Evolutionary conservation across 2,888 invertebrate genomes (phyloP).

Genomic region (Cactoblastis cactorum): DNA sequence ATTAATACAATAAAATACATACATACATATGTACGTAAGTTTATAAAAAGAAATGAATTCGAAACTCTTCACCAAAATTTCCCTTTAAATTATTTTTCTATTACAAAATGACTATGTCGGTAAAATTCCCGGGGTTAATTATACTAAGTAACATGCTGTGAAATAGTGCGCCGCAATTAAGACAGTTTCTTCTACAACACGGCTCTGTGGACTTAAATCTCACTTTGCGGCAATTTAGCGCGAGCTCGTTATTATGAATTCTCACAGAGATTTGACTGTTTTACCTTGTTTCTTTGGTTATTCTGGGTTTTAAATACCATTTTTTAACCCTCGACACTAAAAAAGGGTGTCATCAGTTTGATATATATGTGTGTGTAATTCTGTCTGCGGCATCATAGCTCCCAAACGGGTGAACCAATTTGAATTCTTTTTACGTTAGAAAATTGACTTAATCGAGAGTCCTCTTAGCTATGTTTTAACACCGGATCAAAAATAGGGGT

Average conservation of each 20-base stretch:
- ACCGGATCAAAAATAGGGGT: too few species aligned
- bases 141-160: constrained; percentile 45
- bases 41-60: too few species aligned
- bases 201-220: constrained; percentile 36
- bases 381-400: too few species aligned
- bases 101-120: neutral
- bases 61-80: neutral
- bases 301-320: neutral
- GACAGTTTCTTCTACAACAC: constrained; percentile 32
- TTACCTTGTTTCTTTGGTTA: neutral
- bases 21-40: too few species aligned
- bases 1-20: too few species aligned
- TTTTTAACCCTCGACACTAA: too few species aligned
- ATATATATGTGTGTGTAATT: too few species aligned
- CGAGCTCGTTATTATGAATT: constrained; percentile 8
- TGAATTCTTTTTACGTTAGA: too few species aligned
- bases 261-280: constrained; percentile 5
- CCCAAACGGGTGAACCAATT: too few species aligned
- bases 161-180: constrained; percentile 49
- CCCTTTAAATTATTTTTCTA: neutral
- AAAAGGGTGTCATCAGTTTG: too few species aligned
- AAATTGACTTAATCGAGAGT: too few species aligned
- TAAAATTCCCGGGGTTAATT: constrained; percentile 35
- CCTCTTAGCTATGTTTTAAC: too few species aligned
- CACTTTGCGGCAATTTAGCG: constrained; percentile 27